Evolutionary conservation across 2,797 vertebrate species (phyloP).

Genomic region (Gouania willdenowi): DNA sequence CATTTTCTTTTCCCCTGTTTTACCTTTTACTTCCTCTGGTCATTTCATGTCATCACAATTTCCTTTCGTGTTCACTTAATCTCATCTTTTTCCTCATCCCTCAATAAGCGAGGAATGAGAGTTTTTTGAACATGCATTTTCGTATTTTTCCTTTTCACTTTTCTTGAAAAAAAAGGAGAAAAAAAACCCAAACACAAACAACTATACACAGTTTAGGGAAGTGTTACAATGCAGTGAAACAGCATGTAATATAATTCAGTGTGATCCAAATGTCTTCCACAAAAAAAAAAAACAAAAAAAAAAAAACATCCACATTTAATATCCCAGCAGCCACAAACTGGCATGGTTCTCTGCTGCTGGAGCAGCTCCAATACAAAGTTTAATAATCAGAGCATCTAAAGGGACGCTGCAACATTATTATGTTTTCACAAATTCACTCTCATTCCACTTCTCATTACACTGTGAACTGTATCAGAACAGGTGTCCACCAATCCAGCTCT

Average conservation of each 20-base stretch:
- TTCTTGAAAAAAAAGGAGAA: no score
- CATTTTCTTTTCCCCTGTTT: background rate
- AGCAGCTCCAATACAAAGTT: background rate
- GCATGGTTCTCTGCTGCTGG: background rate
- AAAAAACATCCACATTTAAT: background rate
- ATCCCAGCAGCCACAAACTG: background rate
- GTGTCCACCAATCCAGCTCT: no score
- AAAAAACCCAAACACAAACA: no score
- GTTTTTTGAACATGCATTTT: no score
- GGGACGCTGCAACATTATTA: background rate
- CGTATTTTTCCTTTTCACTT: no score
- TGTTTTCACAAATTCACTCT: background rate
- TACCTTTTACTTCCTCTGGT: no score
- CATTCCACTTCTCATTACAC: background rate
- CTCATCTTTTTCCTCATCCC: slow-evolving; percentile 7
- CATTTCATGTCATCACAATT: slow-evolving; percentile 17
- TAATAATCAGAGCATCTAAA: background rate
- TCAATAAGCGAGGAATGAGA: no score
- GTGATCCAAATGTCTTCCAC: background rate
- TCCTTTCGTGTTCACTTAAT: slow-evolving; percentile 6
- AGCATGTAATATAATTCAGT: no score
- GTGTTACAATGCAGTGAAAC: no score
- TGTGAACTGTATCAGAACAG: background rate
- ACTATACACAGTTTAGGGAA: no score
- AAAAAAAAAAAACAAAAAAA: background rate